Base-by-base conservation (phyloP, 2,797 vertebrate genomes). In the Enteromius treurensis region DNA sequence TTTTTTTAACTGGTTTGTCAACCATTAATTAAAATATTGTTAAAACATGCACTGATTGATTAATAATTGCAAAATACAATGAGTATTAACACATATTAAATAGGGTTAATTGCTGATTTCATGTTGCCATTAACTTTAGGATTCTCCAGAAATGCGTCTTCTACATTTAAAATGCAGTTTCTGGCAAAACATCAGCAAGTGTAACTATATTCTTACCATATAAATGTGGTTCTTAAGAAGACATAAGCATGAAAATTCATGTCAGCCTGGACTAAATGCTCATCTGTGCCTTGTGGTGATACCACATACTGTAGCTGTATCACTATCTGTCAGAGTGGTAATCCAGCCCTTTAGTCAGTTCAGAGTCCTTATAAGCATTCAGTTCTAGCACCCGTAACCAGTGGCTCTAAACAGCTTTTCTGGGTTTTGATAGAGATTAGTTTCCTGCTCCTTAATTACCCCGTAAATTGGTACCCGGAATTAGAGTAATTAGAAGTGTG, bases 401-500 rank as follows among this genome's bases (percentile, higher is more conserved):
- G 74, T 79, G 21, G 14, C 68, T 26, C 78, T 79, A 85, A 88
- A 87, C 69, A 7, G 81, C 85, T 86, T 85, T 88, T 74, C 81
- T 10, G 55, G 83, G 70, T 73, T 77, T 87, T 90, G 88, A 89
- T 90, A 77, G 86, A 90, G 87, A 87, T 90, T 89, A 87, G 86
- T 91, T 65, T 15, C 81, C 83, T 87, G 87, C 53, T 81, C 83
- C 45, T 32, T 90, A 91, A 91, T 88, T 85, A 88, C 86, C 86
- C 83, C 88, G 90, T 65, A 80, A 90, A 91, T 90, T 89, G 92
- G 90, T 91, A 87, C 74, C 79, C 81, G 47, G 79, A 90, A 89
- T 91, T 87, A 90, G 86, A 90, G 88, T 90, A 93, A 93, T 92
- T 91, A 91, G 88, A 86, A 83, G 84, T 87, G 88, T 88, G 85